Evolutionary conservation across 2,888 invertebrate species (phyloP), one percentile per base, ranked within the genome.

Genomic region (Helicoverpa assulta): DNA sequence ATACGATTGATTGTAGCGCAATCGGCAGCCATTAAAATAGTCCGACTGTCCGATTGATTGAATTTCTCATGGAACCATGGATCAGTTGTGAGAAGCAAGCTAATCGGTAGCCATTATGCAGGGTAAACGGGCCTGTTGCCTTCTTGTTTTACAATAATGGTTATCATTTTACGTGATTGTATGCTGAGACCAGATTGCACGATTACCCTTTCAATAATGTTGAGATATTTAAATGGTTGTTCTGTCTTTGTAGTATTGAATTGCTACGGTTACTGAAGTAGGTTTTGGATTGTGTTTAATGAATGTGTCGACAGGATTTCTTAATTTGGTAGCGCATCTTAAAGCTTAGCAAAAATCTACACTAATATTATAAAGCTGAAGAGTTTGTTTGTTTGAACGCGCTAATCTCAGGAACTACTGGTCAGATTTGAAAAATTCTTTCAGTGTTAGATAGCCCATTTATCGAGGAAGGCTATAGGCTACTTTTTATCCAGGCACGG

Each of bases 21-120:
- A 91, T 92, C 88, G 90, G 85, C 85, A 87, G 79, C 86, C 91
- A 92, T 93, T 92, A 93, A 92, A 90, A 93, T 93, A 89, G 88
- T 87, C 86, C 69, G 86, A 86, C 86, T 91, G 92, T 87, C 86
- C 70, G 86, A 86, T 86, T 91, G 92, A 93, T 93, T 93, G 93
- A 90, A 89, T 90, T 93, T 93, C 93, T 90, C 92, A 93, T 89
- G 92, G 86, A 80, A 70, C 71, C 90, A 88, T 88, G 92, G 86
- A 81, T 81, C 80, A 83, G 76, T 85, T 90, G 90, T 90, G 91
- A 90, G 91, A 90, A 90, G 83, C 84, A 75, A 78, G 84, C 82
- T 89, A 89, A 90, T 90, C 88, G 86, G 88, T 87, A 88, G 89
- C 86, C 65, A 81, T 85, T 77, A 86, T 78, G 64, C 52, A 67